Base-by-base conservation (phyloP, 2,113 vertebrate genomes). In the Corythaeola cristata region DNA sequence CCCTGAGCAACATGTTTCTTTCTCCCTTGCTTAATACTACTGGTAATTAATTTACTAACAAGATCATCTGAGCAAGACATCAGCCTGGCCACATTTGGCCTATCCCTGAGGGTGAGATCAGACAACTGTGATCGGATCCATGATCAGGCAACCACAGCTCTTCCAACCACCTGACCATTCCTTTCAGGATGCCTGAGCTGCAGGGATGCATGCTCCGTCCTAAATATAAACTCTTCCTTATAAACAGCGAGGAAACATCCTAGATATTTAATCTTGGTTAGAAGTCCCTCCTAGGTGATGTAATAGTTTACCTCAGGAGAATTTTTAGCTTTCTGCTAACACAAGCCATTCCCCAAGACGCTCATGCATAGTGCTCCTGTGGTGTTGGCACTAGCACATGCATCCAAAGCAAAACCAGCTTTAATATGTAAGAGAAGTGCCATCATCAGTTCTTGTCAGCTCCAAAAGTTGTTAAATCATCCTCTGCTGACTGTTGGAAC, bases 141-240 rank as follows among this genome's bases (percentile, higher is more conserved):
- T 9, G 33, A 68, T n/a, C 56, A 76, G 63, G 64, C 66, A 66
- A n/a, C 30, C 64, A 22, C 49, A 28, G 39, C 62, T 58, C 59
- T 76, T 79, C 62, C 28, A 22, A 67, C n/a, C 83, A 50, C 67
- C 72, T 93, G 93, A 58, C 50, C 28, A 7, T 71, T 87, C 84
- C 83, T 60, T 81, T 94, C 87, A 89, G 86, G 79, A 60, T 74
- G 76, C 83, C 92, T 67, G 75, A 69, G 82, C 67, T 63, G 52
- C 67, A 62, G 41, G 50, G 79, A 66, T 76, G 66, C 20, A 8
- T n/a, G 37, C 32, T 68, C 64, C 1, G 1, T 63, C 69, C 96
- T 87, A 96, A 92, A 95, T 94, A 96, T 87, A 96, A 95, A 82
- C n/a, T 33, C 56, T 75, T 59, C 55, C 60, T 90, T 52, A 88